Conservation (phyloP, 1,140 invertebrate species). For the Caerostris darwini region DNA sequence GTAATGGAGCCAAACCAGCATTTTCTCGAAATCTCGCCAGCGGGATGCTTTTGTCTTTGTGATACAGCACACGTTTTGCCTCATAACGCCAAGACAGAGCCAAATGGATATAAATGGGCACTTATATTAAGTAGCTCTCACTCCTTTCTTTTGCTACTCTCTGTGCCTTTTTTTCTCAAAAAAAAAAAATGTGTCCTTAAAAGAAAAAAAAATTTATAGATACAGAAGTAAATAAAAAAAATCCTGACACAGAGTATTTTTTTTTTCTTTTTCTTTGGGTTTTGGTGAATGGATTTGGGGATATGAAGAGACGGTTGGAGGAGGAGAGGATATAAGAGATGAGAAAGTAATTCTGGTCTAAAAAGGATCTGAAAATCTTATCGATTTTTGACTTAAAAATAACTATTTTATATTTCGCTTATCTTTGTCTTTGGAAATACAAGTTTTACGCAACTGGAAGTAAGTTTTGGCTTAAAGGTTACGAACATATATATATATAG, state of each 20-base stretch:
- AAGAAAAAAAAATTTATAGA: constrained; percentile 37
- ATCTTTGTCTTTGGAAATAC: constrained; percentile 29
- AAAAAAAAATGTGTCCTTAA: constrained; percentile 36
- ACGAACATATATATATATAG: background rate
- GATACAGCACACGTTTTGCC: constrained; percentile 76
- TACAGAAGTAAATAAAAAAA: constrained; percentile 41
- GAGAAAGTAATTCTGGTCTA: constrained; percentile 74
- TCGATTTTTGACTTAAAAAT: constrained; percentile 70
- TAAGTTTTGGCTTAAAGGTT: background rate
- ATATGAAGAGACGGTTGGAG: background rate
- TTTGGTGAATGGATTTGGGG: constrained; percentile 62
- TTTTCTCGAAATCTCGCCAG: constrained; percentile 74
- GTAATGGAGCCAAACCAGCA: constrained; percentile 72
- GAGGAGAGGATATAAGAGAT: constrained; percentile 16
- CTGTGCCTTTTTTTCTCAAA: background rate
- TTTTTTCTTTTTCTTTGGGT: constrained; percentile 35
- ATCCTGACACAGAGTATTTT: constrained; percentile 22
- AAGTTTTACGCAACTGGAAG: constrained; percentile 17
- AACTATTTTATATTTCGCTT: constrained; percentile 50
- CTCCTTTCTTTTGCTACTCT: constrained; percentile 23
- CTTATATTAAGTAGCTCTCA: constrained; percentile 74
- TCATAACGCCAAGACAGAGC: constrained; percentile 74
- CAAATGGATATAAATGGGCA: constrained; percentile 77
- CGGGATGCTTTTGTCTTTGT: constrained; percentile 69
- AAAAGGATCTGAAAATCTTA: constrained; percentile 72